phyloP scores from a whole-genome alignment of 2,113 vertebrate genomes.

The Lichenostomus cassidix region DNA sequence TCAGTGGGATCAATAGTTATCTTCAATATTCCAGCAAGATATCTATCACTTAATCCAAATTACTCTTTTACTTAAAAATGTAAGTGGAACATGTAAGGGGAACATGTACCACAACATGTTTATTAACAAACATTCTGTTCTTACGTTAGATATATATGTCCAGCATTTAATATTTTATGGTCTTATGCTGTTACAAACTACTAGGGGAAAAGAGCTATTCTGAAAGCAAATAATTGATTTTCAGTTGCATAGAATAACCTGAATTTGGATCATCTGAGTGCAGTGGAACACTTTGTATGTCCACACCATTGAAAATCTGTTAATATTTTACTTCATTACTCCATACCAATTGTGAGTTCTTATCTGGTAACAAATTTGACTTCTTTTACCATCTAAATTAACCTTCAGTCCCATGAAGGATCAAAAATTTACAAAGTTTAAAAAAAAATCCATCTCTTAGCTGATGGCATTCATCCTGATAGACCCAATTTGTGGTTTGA shows the following conservation, averaged over 20 bases:
- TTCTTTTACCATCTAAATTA: not conserved
- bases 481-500: not conserved
- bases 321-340: slow-evolving; percentile 22
- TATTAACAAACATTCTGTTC: not conserved
- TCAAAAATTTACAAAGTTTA: not conserved
- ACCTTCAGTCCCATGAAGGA: not conserved
- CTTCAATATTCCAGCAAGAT: not conserved
- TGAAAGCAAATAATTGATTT: slow-evolving; percentile 1
- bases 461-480: not conserved
- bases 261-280: not conserved
- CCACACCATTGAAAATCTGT: not conserved
- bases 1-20: not conserved
- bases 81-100: too few relatives aligned
- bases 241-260: not conserved
- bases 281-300: not conserved
- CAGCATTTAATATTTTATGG: not conserved
- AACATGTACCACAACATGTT: not conserved
- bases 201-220: not conserved
- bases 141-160: not conserved
- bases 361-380: not conserved
- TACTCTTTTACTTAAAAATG: not conserved
- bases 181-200: not conserved
- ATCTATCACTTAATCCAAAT: not conserved
- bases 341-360: not conserved
- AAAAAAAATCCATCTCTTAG: not conserved